These are phyloP conservation scores for Coryphaenoides rupestris DNA, from an alignment of 2,113 vertebrate species.

Conservation along the genomic window DNA sequence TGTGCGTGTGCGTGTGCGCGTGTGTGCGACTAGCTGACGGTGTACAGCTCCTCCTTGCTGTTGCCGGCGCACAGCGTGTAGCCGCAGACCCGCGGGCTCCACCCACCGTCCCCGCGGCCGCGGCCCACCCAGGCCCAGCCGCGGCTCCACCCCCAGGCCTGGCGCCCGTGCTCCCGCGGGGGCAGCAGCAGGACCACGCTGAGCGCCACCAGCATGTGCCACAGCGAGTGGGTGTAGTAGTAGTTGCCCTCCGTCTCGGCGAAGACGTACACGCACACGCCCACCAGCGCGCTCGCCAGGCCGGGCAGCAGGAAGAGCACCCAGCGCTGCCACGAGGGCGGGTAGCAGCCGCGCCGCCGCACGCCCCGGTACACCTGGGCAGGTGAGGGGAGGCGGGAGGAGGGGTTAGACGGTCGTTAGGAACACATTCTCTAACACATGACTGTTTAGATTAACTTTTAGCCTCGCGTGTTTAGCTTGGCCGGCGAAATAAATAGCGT, in stretches of 20 bases:
- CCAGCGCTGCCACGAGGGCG: conserved; percentile 90
- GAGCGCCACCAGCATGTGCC: conserved; percentile 90
- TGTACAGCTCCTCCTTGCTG: conserved; percentile 84
- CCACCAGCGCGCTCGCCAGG: conserved; percentile 75
- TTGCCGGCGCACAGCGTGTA: conserved; percentile 87
- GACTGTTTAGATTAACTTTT: too few relatives aligned
- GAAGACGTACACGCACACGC: conserved; percentile 82
- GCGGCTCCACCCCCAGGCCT: conserved; percentile 42
- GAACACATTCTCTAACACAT: too few relatives aligned
- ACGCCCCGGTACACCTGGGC: conserved; percentile 81
- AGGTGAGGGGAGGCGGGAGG: too few relatives aligned
- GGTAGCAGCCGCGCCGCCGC: conserved; percentile 83
- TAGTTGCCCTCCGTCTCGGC: conserved; percentile 93
- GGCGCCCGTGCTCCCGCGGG: conserved; percentile 73
- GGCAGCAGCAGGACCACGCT: conserved; percentile 89
- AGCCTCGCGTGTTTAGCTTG: too few relatives aligned
- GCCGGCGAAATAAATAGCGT: too few relatives aligned
- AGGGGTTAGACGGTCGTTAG: too few relatives aligned
- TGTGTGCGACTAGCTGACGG: conserved; percentile 69
- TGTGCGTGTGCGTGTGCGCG: too few relatives aligned
- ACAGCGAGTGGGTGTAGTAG: conserved; percentile 93
- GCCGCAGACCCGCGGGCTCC: conserved; percentile 79
- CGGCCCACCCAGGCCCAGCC: too few relatives aligned
- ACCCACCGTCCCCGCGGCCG: too few relatives aligned
- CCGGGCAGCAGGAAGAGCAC: conserved; percentile 88